phyloP scores from a whole-genome alignment of 2,113 vertebrate species.

The Urocolius indicus region DNA sequence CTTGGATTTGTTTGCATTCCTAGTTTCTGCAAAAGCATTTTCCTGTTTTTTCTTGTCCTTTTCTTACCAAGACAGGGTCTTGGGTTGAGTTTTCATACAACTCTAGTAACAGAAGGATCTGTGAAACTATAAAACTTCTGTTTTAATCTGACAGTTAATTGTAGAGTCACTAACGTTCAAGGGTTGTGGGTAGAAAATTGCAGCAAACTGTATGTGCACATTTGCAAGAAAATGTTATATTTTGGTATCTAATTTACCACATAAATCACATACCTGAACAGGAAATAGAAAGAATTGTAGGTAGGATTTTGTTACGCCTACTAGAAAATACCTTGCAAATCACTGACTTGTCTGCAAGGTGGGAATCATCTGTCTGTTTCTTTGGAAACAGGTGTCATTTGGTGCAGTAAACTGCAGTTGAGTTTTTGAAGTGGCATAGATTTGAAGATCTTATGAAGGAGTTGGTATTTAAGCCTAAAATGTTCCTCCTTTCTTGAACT shows the following conservation, averaged over 20 bases:
- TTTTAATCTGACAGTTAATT: not conserved
- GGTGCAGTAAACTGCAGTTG: not conserved
- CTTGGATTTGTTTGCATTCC: not conserved
- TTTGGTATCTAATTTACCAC: not conserved
- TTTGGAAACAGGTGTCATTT: not conserved
- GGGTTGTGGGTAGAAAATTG: not conserved
- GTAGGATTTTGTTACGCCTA: not conserved
- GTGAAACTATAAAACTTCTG: not conserved
- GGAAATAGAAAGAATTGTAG: not conserved
- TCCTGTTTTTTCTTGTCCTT: not conserved
- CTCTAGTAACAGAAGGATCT: not conserved
- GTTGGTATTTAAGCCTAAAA: not conserved
- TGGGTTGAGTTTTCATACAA: not conserved
- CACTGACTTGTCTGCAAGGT: not conserved
- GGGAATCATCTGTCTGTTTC: not conserved
- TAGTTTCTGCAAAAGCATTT: not conserved
- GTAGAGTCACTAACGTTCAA: not conserved
- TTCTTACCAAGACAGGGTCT: not conserved
- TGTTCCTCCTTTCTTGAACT: not conserved
- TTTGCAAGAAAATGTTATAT: not conserved
- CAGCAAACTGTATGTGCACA: not conserved
- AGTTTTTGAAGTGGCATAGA: not conserved
- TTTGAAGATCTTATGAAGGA: not conserved
- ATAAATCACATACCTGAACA: not conserved
- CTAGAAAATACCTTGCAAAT: not conserved